Conservation (phyloP, 2,888 invertebrate genomes). For the Caradrina kadenii region DNA sequence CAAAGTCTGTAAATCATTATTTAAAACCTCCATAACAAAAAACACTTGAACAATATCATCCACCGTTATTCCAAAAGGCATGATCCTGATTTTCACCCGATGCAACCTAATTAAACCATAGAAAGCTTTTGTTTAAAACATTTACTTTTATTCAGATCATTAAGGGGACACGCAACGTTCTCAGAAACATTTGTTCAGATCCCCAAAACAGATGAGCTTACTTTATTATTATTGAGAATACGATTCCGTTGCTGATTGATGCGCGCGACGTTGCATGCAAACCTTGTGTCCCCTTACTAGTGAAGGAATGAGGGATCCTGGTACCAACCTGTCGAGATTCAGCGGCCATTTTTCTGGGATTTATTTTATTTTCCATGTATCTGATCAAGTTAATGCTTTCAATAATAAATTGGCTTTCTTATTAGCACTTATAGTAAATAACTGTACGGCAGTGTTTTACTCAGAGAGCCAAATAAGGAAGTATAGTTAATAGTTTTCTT, state of each 20-base stretch:
- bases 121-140: conserved; percentile 63
- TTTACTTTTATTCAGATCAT: conserved; percentile 64
- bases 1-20: conserved; percentile 21
- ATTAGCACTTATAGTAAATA: conserved; percentile 8
- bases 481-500: conserved; percentile 22
- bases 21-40: conserved; percentile 7
- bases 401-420: conserved; percentile 50
- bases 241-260: conserved; percentile 75
- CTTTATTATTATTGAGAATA: conserved; percentile 81
- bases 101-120: conserved; percentile 63
- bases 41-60: conserved; percentile 23
- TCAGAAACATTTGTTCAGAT: conserved; percentile 79
- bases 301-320: conserved; percentile 38
- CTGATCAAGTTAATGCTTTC: conserved; percentile 45
- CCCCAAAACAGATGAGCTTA: conserved; percentile 75
- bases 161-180: conserved; percentile 73
- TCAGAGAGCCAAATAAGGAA: conserved; percentile 24
- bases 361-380: conserved; percentile 47
- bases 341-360: conserved; percentile 43
- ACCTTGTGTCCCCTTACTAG: conserved; percentile 55
- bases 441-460: conserved; percentile 8
- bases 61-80: conserved; percentile 36
- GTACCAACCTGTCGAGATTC: conserved; percentile 41
- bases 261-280: conserved; percentile 75
- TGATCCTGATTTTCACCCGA: conserved; percentile 49